These are phyloP conservation scores for Byasa hedistus DNA, from an alignment of 2,888 invertebrate species.

Conservation along the genomic window DNA sequence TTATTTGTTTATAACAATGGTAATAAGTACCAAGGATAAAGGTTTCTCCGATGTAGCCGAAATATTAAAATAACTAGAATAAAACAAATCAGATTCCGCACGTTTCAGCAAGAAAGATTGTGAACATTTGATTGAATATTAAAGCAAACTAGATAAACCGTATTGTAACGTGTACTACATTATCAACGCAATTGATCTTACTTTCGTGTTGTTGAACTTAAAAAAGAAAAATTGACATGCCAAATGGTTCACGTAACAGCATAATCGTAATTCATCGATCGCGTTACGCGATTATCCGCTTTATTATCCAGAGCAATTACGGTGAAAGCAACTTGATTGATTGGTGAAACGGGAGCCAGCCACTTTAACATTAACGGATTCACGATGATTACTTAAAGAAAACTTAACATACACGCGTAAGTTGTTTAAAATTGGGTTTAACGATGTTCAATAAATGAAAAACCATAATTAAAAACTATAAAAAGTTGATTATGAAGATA, in stretches of 20 bases:
- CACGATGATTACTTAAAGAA: slow-evolving; percentile 28
- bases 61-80: no score
- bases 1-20: no score
- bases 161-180: background rate
- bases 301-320: slow-evolving; percentile 55
- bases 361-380: slow-evolving; percentile 34
- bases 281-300: slow-evolving; percentile 50
- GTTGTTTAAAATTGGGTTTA: background rate
- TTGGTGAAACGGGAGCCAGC: slow-evolving; percentile 46
- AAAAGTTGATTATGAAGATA: no score
- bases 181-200: background rate
- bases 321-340: slow-evolving; percentile 59
- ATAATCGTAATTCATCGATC: slow-evolving; percentile 9
- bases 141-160: background rate
- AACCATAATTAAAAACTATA: no score
- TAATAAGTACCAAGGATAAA: no score
- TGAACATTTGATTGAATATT: background rate
- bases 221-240: slow-evolving; percentile 40
- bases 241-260: slow-evolving; percentile 12
- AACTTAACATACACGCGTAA: slow-evolving; percentile 6
- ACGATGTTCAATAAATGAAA: no score
- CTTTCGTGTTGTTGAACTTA: background rate
- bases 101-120: background rate
- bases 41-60: no score
- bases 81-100: no score